Evolutionary conservation across 2,797 vertebrate species (phyloP), one percentile per base, ranked within the genome.

Genomic region (Diplodus sargus): DNA sequence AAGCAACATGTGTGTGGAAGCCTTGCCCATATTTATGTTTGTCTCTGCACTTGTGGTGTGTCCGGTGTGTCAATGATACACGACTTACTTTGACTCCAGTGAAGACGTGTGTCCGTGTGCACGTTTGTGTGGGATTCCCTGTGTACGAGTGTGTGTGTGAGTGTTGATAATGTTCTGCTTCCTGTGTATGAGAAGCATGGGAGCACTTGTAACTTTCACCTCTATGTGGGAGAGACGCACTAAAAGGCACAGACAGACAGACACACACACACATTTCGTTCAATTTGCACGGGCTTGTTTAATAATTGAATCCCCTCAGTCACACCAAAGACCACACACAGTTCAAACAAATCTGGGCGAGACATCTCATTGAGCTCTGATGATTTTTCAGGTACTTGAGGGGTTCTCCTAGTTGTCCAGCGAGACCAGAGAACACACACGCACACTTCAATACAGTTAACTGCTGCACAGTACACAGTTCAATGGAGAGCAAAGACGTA

Each of bases 351-450:
- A 74, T 56, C 45, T 64, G 45, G 82, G 71, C 16, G 14, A 58
- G 57, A 48, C 66, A 72, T 81, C 60, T 85, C 71, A 71, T 42
- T 49, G 81, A 85, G 81, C 74, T 54, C 82, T 84, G 86, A 86
- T 89, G 70, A 82, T 87, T 87, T 85, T 85, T 84, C 87, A 82
- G 74, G 79, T 85, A 88, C 84, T 92, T 86, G 75, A 86, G 77
- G 61, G 86, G 28, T 83, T 78, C 80, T 89, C 87, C 67, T 79
- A 52, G 70, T 58, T 82, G 78, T 87, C 89, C 76, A 84, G 57
- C 60, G 86, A 88, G 82, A 91, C 61, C 71, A 58, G 48, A 73
- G 64, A 79, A 70, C 43, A 75, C 71, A 77, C 71, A 79, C 82
- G 71, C 60, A 49, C 61, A 66, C 54, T 81, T 78, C 54, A 75